Percentiles rank a stretch among this genome's conserved stretches.
These are phyloP conservation scores for Hyposmocoma kahamanoa DNA, from an alignment of 1,140 invertebrate genomes.

Conservation along the genomic window DNA sequence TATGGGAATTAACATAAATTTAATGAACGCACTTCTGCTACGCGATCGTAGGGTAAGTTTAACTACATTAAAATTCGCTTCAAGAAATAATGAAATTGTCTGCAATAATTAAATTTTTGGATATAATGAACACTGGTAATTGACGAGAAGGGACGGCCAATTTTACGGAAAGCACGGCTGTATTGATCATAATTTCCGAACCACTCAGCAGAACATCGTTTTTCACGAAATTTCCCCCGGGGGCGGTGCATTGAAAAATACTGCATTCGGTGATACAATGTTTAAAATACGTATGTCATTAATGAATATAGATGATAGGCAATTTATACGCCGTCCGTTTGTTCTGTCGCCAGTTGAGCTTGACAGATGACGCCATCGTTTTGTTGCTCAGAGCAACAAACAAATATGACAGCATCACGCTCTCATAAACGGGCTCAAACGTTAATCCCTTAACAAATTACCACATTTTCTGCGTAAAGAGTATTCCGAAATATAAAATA, in stretches of 20 bases:
- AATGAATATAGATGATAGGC: slow-evolving; percentile 58
- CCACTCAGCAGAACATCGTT: background rate
- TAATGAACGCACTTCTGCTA: no score
- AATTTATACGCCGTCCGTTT: slow-evolving; percentile 55
- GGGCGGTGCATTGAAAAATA: background rate
- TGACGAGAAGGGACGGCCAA: no score
- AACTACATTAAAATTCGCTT: no score
- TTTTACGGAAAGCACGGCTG: no score
- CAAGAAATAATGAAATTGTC: no score
- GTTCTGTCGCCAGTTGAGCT: slow-evolving; percentile 57
- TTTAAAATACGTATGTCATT: slow-evolving; percentile 39
- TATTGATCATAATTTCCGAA: no score
- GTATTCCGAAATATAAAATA: background rate
- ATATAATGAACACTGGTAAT: no score
- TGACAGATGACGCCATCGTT: slow-evolving; percentile 52
- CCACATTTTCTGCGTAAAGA: slow-evolving; percentile 4
- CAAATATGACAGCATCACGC: slow-evolving; percentile 55
- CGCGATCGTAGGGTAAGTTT: no score
- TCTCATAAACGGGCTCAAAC: slow-evolving; percentile 59
- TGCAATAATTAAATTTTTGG: no score
- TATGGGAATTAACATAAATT: no score
- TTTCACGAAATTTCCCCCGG: background rate
- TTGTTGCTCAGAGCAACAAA: slow-evolving; percentile 48
- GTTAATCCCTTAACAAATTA: slow-evolving; percentile 61
- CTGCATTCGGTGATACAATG: slow-evolving; percentile 1